Evolutionary conservation across 2,113 vertebrate genomes (phyloP).

Genomic region (Semicossyphus pulcher): DNA sequence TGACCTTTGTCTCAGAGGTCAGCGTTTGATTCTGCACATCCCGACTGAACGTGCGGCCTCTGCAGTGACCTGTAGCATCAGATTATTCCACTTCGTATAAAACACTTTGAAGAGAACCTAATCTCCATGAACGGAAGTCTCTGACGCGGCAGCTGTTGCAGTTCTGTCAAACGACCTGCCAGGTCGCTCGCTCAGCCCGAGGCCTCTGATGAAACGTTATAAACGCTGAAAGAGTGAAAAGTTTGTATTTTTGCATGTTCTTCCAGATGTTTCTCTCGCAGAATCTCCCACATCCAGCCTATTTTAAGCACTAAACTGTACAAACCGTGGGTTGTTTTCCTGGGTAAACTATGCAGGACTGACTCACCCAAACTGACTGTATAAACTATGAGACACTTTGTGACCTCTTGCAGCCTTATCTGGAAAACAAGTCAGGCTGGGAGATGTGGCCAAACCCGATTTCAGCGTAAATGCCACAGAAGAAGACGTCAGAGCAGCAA

Average conservation of each 20-base stretch:
- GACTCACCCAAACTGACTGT: not conserved
- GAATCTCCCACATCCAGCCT: not conserved
- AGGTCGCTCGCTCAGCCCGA: not conserved
- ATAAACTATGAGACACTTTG: not conserved
- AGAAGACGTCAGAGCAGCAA: not conserved
- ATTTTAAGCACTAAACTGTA: not conserved
- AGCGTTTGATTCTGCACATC: not conserved
- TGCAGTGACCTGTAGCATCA: not conserved
- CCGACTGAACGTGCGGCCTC: not conserved
- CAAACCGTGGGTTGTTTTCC: not conserved
- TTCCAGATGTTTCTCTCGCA: not conserved
- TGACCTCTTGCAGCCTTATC: not conserved
- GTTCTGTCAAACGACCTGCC: constrained; percentile 8
- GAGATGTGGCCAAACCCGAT: not conserved
- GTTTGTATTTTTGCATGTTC: too few species aligned
- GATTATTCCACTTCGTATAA: constrained; percentile 4
- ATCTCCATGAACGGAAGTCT: constrained; percentile 17
- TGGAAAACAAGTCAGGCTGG: not conserved
- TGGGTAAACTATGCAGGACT: not conserved
- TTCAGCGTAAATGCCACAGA: not conserved
- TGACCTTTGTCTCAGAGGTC: too few species aligned
- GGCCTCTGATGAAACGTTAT: not conserved
- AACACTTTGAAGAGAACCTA: constrained; percentile 22
- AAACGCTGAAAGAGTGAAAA: not conserved
- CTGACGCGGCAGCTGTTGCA: constrained; percentile 29